Evolutionary conservation across 1,140 invertebrate species (phyloP), one percentile per base, ranked within the genome.

Genomic region (Leptopilina clavipes): DNA sequence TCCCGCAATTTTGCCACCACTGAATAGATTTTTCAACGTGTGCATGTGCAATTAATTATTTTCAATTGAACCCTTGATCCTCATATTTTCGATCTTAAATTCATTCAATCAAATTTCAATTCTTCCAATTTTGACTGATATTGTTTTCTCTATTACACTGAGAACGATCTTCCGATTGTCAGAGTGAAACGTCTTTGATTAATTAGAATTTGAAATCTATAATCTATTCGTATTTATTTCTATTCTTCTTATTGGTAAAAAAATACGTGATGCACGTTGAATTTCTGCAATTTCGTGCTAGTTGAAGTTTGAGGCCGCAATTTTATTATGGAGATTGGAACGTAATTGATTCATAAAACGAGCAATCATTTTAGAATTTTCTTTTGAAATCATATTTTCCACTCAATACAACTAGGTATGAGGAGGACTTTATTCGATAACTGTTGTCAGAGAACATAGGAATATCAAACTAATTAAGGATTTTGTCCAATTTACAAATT

Each of bases 381-480:
- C 3, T 11, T 31, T 25, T 14, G 44, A 45, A 59, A 59, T 59
- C 56, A 12, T 25, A 59, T 59, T 59, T 59, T 59, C 56, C 56
- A 25, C 19, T 22, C 56, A 25, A 19, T 59, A 59, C 19, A 10
- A 25, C 9, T 18, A 6, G 11, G 8, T 31, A 25, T 8, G 19
- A 1, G 5, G 10, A 3, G 11, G 8, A 8, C 54, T 25, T 22
- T 22, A 12, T 12, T 12, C 19, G 18, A 59, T 59, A 12, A 59
- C 54, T 22, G 7, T 59, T 3, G 56, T 22, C 12, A 10, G 56
- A 22, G 56, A 12, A 18, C 52, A 54, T 59, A 59, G 3, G 9
- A 11, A 5, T 11, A n/a, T 48, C 3, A 77, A 80, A 81, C 81
- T 81, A 82, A 83, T 82, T 80, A 82, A 82, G 73, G 77, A 79